Conservation (phyloP, 2,888 invertebrate genomes). For the Tetanocera ferruginea region DNA sequence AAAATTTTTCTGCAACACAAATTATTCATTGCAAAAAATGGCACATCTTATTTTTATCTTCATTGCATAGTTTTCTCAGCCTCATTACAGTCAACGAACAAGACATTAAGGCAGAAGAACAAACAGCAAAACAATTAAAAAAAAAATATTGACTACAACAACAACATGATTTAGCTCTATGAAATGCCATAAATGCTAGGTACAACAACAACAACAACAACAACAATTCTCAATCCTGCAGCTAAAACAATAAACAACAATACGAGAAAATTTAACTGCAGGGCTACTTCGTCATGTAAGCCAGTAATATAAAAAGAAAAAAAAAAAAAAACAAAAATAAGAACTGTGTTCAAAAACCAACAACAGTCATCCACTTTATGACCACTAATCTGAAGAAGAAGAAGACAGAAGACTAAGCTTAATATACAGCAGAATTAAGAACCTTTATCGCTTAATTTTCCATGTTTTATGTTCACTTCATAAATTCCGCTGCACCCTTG, state of each 20-base stretch:
- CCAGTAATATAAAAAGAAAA: slow-evolving; percentile 1
- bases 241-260: slow-evolving; percentile 16
- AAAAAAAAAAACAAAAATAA: slow-evolving; percentile 5
- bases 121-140: not conserved
- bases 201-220: slow-evolving; percentile 10
- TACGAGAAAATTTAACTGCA: slow-evolving; percentile 8
- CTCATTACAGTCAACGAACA: slow-evolving; percentile 17
- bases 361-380: not conserved
- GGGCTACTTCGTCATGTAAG: slow-evolving; percentile 36
- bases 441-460: slow-evolving; percentile 65
- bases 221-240: slow-evolving; percentile 29
- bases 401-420: not conserved
- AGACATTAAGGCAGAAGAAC: slow-evolving; percentile 8
- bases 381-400: slow-evolving; percentile 22
- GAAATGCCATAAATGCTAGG: not conserved
- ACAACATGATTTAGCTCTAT: not conserved
- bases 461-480: slow-evolving; percentile 62
- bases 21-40: too few species aligned
- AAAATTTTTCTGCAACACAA: too few species aligned
- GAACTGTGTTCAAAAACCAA: not conserved
- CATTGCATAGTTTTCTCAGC: slow-evolving; percentile 32
- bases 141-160: not conserved
- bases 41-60: too few species aligned
- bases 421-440: not conserved
- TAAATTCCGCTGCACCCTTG: slow-evolving; percentile 29